A percentile compares a stretch with the other conserved stretches of the same genome.
Conservation (phyloP, 2,888 invertebrate genomes). For the Horisme vitalbata region DNA sequence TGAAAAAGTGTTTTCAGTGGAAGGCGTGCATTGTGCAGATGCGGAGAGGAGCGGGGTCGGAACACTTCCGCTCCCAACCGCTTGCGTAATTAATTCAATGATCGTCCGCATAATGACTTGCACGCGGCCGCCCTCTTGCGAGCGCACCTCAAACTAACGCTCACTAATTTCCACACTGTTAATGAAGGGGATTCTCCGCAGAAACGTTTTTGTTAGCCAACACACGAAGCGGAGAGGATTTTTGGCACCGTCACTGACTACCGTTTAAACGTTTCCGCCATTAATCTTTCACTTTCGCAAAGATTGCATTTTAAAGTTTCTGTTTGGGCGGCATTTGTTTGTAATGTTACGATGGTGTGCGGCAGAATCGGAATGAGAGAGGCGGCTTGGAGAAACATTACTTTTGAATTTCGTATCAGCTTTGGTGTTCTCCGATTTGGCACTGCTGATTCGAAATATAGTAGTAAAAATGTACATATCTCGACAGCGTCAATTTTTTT, state of each 20-base stretch:
- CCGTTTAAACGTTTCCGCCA: slow-evolving; percentile 67
- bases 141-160: slow-evolving; percentile 66
- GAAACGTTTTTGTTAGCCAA: slow-evolving; percentile 65
- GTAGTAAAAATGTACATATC: no score
- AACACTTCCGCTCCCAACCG: slow-evolving; percentile 60
- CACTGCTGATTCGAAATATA: no score
- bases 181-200: slow-evolving; percentile 68
- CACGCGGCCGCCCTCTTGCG: slow-evolving; percentile 64
- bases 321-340: slow-evolving; percentile 65
- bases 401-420: slow-evolving; percentile 36
- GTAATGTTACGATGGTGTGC: slow-evolving; percentile 54
- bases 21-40: slow-evolving; percentile 35
- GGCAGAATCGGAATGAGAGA: slow-evolving; percentile 50
- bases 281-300: slow-evolving; percentile 71
- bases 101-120: slow-evolving; percentile 80
- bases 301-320: slow-evolving; percentile 77
- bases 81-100: slow-evolving; percentile 78
- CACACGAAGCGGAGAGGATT: slow-evolving; percentile 58
- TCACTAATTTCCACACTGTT: slow-evolving; percentile 69
- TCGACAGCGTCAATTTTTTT: neutral
- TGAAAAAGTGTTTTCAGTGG: slow-evolving; percentile 36
- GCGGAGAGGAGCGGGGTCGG: slow-evolving; percentile 28
- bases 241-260: slow-evolving; percentile 69
- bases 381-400: slow-evolving; percentile 43
- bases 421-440: neutral